Evolutionary conservation across 1,140 invertebrate genomes (phyloP), one percentile per base, ranked within the genome.

Genomic region (Pogonus chalceus): DNA sequence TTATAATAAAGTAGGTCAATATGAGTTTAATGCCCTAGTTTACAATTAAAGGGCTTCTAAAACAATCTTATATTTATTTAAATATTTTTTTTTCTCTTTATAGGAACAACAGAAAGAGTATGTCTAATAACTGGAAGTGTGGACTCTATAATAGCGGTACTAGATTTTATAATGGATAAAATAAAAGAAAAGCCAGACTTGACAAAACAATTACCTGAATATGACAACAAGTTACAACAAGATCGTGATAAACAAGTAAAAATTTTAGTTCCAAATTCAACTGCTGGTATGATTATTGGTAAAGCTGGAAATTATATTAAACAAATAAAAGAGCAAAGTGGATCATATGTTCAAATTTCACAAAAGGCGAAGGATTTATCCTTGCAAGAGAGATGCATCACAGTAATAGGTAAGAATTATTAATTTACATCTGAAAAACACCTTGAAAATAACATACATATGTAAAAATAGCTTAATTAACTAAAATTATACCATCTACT

Each of bases 271-370:
- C 96, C 96, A 56, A 99, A 98, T 72, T 96, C 90, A 55, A 98
- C 95, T 14, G 96, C 95, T 58, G 96, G 96, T 58, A 97, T 98
- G 93, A 96, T 98, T 60, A 98, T 98, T 68, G 96, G 96, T 59
- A 98, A 98, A 74, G 92, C 86, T 55, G 96, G 96, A 51, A 91
- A 90, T 72, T 98, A 90, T 66, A 97, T 98, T 62, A 97, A 97
- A 74, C 93, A 97, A 75, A 94, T 98, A 62, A 97, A 98, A 75
- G 95, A 98, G 72, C 86, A 90, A 67, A 96, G 89, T 65, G 92
- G 94, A 58, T 95, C 94, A 56, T 97, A 96, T 74, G 92, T 98
- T 60, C 95, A 98, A 77, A 95, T 99, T 66, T 98, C 93, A 65
- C 95, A 98, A 73, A 98, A 98, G 74, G 92, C 94, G 53, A 96